These are phyloP conservation scores for Dipodomys stephensi DNA, from an alignment of 2,113 vertebrate genomes.

Conservation along the genomic window DNA sequence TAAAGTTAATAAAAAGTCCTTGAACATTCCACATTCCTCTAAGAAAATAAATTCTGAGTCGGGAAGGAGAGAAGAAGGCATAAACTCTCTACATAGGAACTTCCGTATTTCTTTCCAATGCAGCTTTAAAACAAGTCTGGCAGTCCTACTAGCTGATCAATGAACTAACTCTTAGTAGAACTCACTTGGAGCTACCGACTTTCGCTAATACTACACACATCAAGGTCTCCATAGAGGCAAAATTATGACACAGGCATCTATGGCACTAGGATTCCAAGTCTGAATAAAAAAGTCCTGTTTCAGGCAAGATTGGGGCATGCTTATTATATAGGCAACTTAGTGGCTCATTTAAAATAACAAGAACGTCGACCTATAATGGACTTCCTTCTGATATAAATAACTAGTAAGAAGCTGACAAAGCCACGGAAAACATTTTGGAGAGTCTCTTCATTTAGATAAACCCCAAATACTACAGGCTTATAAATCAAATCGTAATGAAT, in stretches of 20 bases:
- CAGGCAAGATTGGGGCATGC: neutral
- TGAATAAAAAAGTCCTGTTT: neutral
- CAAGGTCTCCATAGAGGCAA: neutral
- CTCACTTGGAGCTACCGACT: neutral
- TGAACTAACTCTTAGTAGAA: neutral
- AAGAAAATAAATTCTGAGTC: neutral
- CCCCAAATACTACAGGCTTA: neutral
- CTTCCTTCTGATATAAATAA: too few species aligned
- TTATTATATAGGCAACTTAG: neutral
- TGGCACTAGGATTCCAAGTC: neutral
- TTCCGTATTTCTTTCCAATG: neutral
- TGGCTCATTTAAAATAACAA: neutral
- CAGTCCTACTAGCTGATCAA: neutral
- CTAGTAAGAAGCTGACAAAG: neutral
- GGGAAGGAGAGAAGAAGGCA: neutral
- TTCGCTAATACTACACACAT: too few species aligned
- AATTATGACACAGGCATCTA: neutral
- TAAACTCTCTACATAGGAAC: neutral
- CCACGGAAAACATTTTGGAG: neutral
- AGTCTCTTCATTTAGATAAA: slow-evolving; percentile 22
- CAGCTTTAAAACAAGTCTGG: neutral
- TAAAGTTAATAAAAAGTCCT: neutral
- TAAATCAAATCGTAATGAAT: neutral
- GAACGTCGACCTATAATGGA: too few species aligned
- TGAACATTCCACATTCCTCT: neutral